Base-by-base conservation (phyloP, 2,888 invertebrate species). In the Nemapogon koenigi region DNA sequence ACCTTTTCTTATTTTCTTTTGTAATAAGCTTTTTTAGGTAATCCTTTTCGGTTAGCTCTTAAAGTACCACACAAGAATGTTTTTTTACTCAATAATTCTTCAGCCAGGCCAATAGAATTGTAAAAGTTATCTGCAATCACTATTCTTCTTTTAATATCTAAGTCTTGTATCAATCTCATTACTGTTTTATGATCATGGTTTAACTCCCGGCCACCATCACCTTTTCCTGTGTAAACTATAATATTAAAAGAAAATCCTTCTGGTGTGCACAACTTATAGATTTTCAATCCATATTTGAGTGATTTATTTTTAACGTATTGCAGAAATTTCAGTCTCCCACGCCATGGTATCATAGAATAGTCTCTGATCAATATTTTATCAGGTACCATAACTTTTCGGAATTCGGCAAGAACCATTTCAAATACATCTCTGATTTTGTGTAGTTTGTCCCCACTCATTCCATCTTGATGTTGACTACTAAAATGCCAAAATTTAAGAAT, bases 241-340 rank as follows among this genome's bases (percentile, higher is more conserved):
- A 43, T 41, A 13, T 38, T 35, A 22, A 29, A 49, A 10, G 48
- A 52, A 37, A 51, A 57, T 4, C 55, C 56, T 31, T 49, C 49
- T 11, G 46, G 44, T 33, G 49, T 46, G 40, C 59, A 57, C n/a
- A 53, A 32, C 43, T 57, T 52, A 38, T 57, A 57, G 18, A 61
- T 15, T 45, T 60, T 55, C 14, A 58, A 41, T 0, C 59, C 58
- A 37, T 56, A 60, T 35, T 49, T 49, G 37, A 55, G 52, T 11
- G 45, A 32, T 42, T 57, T 59, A 19, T 46, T 48, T 40, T 52
- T 51, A 22, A 57, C 55, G 39, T 57, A 59, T 39, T 59, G 57
- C 1, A 49, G 47, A 39, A 58, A 55, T 14, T 30, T 14, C 3
- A 62, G 43, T 31, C 57, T 40, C 7, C 57, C 57, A 22, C 52